Percentiles rank a stretch among this genome's conserved stretches.
Conservation (phyloP, 2,113 vertebrate genomes). For the Regulus satrapa region DNA sequence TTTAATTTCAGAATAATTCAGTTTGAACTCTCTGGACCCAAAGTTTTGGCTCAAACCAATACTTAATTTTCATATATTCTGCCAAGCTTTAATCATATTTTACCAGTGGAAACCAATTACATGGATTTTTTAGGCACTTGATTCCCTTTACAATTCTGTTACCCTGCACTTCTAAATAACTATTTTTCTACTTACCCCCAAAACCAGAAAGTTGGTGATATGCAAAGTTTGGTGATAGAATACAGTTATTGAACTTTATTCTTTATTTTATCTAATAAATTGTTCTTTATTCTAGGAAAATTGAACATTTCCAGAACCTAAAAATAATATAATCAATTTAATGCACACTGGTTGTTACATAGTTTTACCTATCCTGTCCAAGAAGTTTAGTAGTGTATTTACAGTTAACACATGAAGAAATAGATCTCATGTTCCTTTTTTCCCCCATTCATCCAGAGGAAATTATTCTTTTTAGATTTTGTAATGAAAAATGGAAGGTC, state of each 20-base stretch:
- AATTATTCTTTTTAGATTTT: not conserved
- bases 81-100: not conserved
- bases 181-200: not conserved
- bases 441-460: not conserved
- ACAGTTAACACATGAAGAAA: not conserved
- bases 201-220: not conserved
- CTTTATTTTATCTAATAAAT: too few species aligned
- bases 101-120: not conserved
- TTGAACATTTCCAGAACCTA: not conserved
- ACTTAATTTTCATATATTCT: not conserved
- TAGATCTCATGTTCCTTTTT: not conserved
- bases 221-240: not conserved
- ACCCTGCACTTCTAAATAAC: not conserved
- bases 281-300: not conserved
- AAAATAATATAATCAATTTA: not conserved
- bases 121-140: not conserved
- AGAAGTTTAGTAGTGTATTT: not conserved
- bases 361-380: not conserved
- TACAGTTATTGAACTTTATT: not conserved
- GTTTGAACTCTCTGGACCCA: not conserved
- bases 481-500: not conserved
- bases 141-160: not conserved
- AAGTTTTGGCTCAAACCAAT: not conserved
- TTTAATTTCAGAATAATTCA: not conserved
- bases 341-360: not conserved